Conservation (phyloP, 2,888 invertebrate species). For the Ceramica pisi region DNA sequence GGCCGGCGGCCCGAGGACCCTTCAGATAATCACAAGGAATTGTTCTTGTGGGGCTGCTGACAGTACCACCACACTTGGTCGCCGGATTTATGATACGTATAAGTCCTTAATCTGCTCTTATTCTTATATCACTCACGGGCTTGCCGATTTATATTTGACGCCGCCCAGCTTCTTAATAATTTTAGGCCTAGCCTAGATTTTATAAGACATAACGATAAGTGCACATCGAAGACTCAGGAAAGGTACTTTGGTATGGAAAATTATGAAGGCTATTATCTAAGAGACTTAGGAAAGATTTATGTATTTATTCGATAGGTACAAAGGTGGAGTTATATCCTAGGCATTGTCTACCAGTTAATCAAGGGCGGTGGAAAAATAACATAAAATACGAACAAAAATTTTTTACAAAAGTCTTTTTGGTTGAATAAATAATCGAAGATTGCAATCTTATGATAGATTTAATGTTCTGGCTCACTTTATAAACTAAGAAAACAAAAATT, state of each 20-base stretch:
- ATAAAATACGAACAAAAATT: too few species aligned
- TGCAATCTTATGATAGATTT: background rate
- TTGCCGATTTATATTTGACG: conserved; percentile 41
- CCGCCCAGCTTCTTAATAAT: conserved; percentile 36
- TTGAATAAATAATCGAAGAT: background rate
- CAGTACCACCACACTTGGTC: conserved; percentile 42
- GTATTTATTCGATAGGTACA: background rate
- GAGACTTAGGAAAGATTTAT: background rate
- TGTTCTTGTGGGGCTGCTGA: conserved; percentile 48
- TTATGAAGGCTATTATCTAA: background rate
- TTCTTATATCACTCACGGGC: conserved; percentile 49
- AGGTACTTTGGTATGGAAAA: background rate
- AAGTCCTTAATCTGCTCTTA: conserved; percentile 50
- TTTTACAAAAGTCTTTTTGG: background rate
- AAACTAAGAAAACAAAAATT: conserved; percentile 16
- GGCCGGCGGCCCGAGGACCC: conserved; percentile 20
- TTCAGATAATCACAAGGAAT: conserved; percentile 55
- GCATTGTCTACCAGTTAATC: too few species aligned
- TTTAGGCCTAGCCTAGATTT: conserved; percentile 32
- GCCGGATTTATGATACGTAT: conserved; percentile 46
- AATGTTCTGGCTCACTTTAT: background rate
- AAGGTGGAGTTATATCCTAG: too few species aligned
- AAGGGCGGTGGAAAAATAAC: too few species aligned
- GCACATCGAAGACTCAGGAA: background rate
- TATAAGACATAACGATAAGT: conserved; percentile 36